Percentiles rank a stretch among this genome's conserved stretches.
phyloP scores from a whole-genome alignment of 2,888 invertebrate genomes.

The Diloba caeruleocephala region DNA sequence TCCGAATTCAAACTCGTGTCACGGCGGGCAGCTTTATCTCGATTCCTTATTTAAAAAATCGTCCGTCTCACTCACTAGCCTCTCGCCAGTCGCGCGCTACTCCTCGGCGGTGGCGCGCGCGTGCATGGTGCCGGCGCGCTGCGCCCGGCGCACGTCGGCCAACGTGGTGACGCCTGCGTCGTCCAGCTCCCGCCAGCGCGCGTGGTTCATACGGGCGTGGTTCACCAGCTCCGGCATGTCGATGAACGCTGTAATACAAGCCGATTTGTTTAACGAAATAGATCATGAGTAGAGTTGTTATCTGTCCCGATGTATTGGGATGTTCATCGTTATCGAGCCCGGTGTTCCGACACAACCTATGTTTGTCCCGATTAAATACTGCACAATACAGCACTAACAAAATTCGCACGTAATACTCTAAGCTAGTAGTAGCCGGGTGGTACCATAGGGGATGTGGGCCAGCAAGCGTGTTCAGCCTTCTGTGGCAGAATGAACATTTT shows the following conservation, averaged over 20 bases:
- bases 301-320: no score
- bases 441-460: no score
- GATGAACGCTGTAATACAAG: slow-evolving; percentile 92
- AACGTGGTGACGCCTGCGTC: slow-evolving; percentile 93
- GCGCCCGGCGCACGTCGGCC: slow-evolving; percentile 90
- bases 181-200: slow-evolving; percentile 96
- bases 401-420: no score
- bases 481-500: no score
- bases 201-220: slow-evolving; percentile 95
- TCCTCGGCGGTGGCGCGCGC: slow-evolving; percentile 40
- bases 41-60: slow-evolving; percentile 3
- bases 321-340: no score
- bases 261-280: no score
- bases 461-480: no score
- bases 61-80: slow-evolving; percentile 3
- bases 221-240: slow-evolving; percentile 97
- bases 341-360: no score
- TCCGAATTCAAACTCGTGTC: not conserved
- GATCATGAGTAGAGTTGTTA: no score
- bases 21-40: slow-evolving; percentile 3
- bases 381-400: no score
- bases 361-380: no score
- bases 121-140: slow-evolving; percentile 63
- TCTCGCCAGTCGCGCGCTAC: slow-evolving; percentile 6
- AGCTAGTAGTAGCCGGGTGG: no score